A percentile compares a stretch with the other conserved stretches of the same genome.
phyloP scores from a whole-genome alignment of 1,140 invertebrate species.

The Mamestra configurata region DNA sequence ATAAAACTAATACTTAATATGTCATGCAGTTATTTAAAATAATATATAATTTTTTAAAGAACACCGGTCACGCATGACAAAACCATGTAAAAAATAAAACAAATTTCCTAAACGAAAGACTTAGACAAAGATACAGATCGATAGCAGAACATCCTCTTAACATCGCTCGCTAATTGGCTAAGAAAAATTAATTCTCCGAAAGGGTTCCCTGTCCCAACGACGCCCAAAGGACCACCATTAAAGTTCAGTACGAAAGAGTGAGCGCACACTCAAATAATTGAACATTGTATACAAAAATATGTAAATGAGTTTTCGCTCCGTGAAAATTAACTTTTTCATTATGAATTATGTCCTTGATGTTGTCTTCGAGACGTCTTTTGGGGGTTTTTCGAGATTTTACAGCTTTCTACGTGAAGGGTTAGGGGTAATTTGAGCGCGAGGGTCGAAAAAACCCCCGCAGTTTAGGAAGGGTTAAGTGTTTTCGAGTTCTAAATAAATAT shows the following conservation, averaged over 20 bases:
- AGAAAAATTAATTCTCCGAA: constrained; percentile 86
- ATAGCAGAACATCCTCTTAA: constrained; percentile 70
- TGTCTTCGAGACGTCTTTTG: constrained; percentile 79
- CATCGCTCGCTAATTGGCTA: constrained; percentile 81
- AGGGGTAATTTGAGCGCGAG: constrained; percentile 63
- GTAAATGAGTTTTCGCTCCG: constrained; percentile 80
- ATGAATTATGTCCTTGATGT: constrained; percentile 85
- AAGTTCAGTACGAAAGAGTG: constrained; percentile 64
- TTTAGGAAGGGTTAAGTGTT: constrained; percentile 67
- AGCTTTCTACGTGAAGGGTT: constrained; percentile 57
- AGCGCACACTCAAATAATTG: constrained; percentile 80
- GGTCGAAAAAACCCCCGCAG: constrained; percentile 55
- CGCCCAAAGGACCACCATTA: constrained; percentile 73
- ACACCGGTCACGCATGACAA: too few species aligned
- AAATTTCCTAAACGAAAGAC: background rate
- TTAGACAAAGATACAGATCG: constrained; percentile 66
- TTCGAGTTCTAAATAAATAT: constrained; percentile 49
- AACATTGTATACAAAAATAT: constrained; percentile 82
- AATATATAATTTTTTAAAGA: too few species aligned
- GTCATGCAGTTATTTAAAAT: too few species aligned
- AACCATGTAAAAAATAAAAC: background rate
- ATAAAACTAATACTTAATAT: too few species aligned
- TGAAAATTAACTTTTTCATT: constrained; percentile 88
- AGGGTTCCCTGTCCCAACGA: constrained; percentile 76
- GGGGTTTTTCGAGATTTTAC: constrained; percentile 86